A percentile compares a stretch with the other conserved stretches of the same genome.
These are phyloP conservation scores for Ectemnius continuus DNA, from an alignment of 2,888 invertebrate genomes.

Conservation along the genomic window DNA sequence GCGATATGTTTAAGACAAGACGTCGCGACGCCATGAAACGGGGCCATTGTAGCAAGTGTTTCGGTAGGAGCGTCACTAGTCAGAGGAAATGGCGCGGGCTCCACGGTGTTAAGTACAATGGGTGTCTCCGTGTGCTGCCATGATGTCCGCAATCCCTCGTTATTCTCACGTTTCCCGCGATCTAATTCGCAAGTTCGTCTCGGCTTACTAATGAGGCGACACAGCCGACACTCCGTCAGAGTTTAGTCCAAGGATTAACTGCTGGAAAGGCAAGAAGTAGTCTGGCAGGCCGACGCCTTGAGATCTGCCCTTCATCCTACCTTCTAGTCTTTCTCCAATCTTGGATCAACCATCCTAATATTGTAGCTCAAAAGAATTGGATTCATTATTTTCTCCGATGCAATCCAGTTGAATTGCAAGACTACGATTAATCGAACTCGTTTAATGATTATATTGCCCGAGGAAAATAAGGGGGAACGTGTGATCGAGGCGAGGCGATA, in stretches of 20 bases:
- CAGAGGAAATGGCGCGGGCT: background rate
- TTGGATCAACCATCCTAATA: too few species aligned
- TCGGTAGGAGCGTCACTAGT: background rate
- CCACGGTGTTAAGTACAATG: too few species aligned
- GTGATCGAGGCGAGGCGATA: background rate
- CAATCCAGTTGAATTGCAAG: too few species aligned
- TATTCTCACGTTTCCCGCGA: constrained; percentile 27
- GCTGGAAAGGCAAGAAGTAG: constrained; percentile 26
- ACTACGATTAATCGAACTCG: too few species aligned
- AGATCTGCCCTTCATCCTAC: background rate
- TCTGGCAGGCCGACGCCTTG: constrained; percentile 5
- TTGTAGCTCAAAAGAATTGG: too few species aligned
- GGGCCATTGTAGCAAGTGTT: background rate
- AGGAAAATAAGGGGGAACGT: too few species aligned
- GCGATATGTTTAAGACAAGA: background rate
- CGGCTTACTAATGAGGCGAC: constrained; percentile 42
- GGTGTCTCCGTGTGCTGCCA: constrained; percentile 1
- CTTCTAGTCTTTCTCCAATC: too few species aligned
- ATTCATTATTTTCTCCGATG: too few species aligned
- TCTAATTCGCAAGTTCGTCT: constrained; percentile 29
- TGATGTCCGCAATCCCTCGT: constrained; percentile 23
- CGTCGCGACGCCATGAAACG: background rate
- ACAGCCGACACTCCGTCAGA: constrained; percentile 23
- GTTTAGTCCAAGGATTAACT: constrained; percentile 37
- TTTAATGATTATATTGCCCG: too few species aligned